phyloP scores from a whole-genome alignment of 2,113 vertebrate species.

The Bothrops jararaca region DNA sequence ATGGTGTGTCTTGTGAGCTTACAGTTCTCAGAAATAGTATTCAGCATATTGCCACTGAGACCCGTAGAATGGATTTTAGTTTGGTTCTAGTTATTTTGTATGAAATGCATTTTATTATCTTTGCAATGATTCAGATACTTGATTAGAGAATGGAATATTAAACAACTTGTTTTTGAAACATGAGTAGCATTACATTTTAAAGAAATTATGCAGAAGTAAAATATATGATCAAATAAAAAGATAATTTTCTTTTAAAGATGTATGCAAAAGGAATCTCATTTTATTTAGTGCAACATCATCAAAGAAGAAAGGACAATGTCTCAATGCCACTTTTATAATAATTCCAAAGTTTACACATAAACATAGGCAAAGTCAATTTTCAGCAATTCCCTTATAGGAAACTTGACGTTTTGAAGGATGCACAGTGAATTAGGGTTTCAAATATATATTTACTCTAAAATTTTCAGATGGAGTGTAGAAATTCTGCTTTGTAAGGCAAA shows the following conservation, averaged over 20 bases:
- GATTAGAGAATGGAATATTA: neutral
- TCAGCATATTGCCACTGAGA: neutral
- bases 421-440: conserved; percentile 65
- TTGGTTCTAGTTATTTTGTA: neutral
- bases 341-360: conserved; percentile 62
- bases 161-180: neutral
- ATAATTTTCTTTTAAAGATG: neutral
- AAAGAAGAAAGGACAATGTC: conserved; percentile 58
- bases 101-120: neutral
- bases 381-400: conserved; percentile 59
- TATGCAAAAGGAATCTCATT: neutral
- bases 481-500: conserved; percentile 71
- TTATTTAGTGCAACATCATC: conserved; percentile 11
- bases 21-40: neutral
- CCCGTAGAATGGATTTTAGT: neutral
- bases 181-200: neutral
- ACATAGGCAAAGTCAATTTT: conserved; percentile 60
- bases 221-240: neutral
- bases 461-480: conserved; percentile 60
- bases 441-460: conserved; percentile 55
- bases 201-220: neutral
- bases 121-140: neutral
- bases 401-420: conserved; percentile 38
- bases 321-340: conserved; percentile 72
- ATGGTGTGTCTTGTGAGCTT: neutral